Evolutionary conservation across 1,140 invertebrate genomes (phyloP), one percentile per base, ranked within the genome.

Genomic region (Camponotus floridanus): DNA sequence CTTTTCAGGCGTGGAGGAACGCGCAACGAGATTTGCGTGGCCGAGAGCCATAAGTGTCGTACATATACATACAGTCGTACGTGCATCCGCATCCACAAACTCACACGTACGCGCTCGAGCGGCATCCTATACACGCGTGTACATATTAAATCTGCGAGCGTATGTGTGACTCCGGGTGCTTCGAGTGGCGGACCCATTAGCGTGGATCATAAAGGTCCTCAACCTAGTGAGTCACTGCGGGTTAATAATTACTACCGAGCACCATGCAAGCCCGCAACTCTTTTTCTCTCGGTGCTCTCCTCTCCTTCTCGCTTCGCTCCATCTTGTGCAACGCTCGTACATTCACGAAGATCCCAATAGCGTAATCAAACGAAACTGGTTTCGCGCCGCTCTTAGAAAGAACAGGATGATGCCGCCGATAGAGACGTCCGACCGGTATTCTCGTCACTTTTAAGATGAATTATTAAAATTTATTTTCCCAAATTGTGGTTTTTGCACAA

Each of bases 141-240:
- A 26, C 26, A 1, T 26, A 39, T 61, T 2, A 1, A 51, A 51
- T 9, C 5, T 31, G 31, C 57, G 33, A 18, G 3, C 13, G 59
- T 57, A 15, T 21, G 36, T 64, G 61, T 51, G 78, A 71, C 78
- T 70, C 79, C 51, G 57, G 74, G 76, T 81, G 76, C 78, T 55
- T 88, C 45, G 62, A 89, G 86, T 76, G 85, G 61, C 87, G 88
- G 85, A 86, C 73, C 89, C 88, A 93, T 93, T 93, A 92, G 87
- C 91, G 83, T 88, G 90, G 87, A 93, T 92, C 88, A 91, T 91
- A 92, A 92, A 93, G 92, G 92, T 93, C 92, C 91, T 91, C 91
- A 90, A 93, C 91, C 92, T 89, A 91, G 89, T 93, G 92, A 93
- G 91, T 93, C 92, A 93, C 88, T 87, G 87, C 65, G 85, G 85